Evolutionary conservation across 2,888 invertebrate genomes (phyloP).

Genomic region (Atherix ibis): DNA sequence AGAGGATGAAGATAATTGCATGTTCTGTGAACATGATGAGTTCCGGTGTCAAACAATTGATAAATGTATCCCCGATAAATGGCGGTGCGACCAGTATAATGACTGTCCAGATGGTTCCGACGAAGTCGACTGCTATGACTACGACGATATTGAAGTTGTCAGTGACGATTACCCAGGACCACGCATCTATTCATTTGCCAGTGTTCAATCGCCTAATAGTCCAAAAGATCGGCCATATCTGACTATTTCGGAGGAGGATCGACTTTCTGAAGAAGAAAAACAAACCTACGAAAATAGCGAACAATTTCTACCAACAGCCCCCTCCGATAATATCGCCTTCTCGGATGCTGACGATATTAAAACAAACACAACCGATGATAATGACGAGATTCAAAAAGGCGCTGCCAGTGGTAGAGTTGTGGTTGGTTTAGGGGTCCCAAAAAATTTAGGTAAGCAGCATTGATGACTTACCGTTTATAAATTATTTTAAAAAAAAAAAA

Average conservation of each 20-base stretch:
- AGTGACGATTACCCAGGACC: slow-evolving; percentile 21
- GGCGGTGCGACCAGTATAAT: slow-evolving; percentile 43
- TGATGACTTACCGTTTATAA: too few species aligned
- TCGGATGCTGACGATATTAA: slow-evolving; percentile 14
- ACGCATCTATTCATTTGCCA: slow-evolving; percentile 25
- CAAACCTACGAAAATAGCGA: slow-evolving; percentile 7
- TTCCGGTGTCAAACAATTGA: slow-evolving; percentile 34
- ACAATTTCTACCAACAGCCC: slow-evolving; percentile 10
- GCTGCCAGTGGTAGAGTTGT: slow-evolving; percentile 12
- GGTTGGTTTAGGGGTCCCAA: slow-evolving; percentile 8
- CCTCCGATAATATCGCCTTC: slow-evolving; percentile 15
- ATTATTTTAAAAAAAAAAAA: too few species aligned
- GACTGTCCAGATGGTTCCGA: slow-evolving; percentile 49
- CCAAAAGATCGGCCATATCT: slow-evolving; percentile 18
- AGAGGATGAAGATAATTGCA: slow-evolving; percentile 34
- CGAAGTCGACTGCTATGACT: slow-evolving; percentile 37
- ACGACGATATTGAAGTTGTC: slow-evolving; percentile 20
- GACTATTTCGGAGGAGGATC: slow-evolving; percentile 17
- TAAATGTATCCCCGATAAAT: slow-evolving; percentile 40
- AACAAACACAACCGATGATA: slow-evolving; percentile 4
- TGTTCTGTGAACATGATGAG: slow-evolving; percentile 33
- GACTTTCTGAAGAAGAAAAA: slow-evolving; percentile 10
- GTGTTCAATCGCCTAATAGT: slow-evolving; percentile 24
- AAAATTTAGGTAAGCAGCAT: slow-evolving; percentile 13
- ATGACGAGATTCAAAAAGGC: slow-evolving; percentile 12